Evolutionary conservation across 2,113 vertebrate species (phyloP).

Genomic region (Thermophis baileyi): DNA sequence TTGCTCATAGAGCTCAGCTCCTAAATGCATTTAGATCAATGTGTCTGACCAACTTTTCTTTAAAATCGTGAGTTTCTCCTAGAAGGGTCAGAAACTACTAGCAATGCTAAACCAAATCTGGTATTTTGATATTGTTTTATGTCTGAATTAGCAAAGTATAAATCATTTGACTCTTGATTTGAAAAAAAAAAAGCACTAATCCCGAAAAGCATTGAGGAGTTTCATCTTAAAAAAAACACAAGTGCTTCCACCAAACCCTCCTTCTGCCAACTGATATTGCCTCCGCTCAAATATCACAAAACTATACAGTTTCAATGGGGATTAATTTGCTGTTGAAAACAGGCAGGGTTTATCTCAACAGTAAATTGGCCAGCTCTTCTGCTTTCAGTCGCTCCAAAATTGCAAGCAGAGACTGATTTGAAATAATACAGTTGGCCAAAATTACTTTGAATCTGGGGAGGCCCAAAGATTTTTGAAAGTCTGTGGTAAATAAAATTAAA

Average conservation of each 20-base stretch:
- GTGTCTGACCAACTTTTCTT: neutral
- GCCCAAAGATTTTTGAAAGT: neutral
- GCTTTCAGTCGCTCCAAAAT: neutral
- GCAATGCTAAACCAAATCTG: neutral
- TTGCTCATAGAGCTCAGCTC: neutral
- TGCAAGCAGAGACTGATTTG: neutral
- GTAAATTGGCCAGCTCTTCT: neutral
- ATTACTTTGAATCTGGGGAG: neutral
- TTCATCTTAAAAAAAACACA: neutral
- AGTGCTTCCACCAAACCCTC: neutral
- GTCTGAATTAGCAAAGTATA: neutral
- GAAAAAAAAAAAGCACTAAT: neutral
- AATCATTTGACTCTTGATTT: neutral
- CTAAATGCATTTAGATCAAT: neutral
- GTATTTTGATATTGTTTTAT: neutral
- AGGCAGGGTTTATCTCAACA: neutral
- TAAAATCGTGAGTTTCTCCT: neutral
- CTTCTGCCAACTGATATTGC: neutral
- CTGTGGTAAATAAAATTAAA: constrained; percentile 2
- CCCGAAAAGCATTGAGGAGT: neutral
- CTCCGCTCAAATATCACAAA: neutral
- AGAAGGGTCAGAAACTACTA: neutral
- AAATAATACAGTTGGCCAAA: neutral
- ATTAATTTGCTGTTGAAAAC: neutral
- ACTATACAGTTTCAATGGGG: neutral